Percentiles rank a stretch among this genome's conserved stretches.
Evolutionary conservation across 2,888 invertebrate species (phyloP).

Genomic region (Acanthosoma haemorrhoidale): DNA sequence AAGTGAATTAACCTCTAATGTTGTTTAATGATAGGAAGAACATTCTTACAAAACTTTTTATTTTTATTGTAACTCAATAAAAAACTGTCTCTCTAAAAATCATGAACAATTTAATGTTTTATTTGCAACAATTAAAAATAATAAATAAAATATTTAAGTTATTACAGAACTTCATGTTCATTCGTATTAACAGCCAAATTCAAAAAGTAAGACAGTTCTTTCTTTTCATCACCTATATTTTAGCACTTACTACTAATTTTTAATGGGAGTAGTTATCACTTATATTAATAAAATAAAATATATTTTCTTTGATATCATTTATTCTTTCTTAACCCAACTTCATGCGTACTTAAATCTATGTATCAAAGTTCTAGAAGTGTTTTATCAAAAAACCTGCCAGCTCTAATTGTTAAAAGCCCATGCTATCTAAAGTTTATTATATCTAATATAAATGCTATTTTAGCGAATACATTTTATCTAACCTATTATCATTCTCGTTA

Average conservation of each 20-base stretch:
- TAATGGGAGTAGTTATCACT: constrained; percentile 23
- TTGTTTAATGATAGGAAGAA: constrained; percentile 1
- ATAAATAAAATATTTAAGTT: neutral
- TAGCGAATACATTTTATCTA: constrained; percentile 34
- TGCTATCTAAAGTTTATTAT: constrained; percentile 33
- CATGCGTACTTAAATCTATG: constrained; percentile 22
- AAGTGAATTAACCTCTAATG: constrained; percentile 11
- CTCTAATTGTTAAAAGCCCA: constrained; percentile 36
- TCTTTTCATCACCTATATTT: constrained; percentile 1
- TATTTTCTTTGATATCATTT: constrained; percentile 22
- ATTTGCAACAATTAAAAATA: neutral
- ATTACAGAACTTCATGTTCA: neutral
- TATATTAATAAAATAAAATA: constrained; percentile 22
- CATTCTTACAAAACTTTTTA: neutral
- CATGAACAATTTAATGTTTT: neutral
- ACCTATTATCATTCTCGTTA: constrained; percentile 35
- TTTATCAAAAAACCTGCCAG: constrained; percentile 31
- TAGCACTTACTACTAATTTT: constrained; percentile 13
- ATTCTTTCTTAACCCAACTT: constrained; percentile 27
- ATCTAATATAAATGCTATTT: constrained; percentile 36
- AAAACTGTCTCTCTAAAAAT: constrained; percentile 15
- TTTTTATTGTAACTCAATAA: neutral
- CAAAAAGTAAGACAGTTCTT: constrained; percentile 20
- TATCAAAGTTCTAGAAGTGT: constrained; percentile 27
- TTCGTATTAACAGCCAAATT: neutral